Evolutionary conservation across 2,888 invertebrate genomes (phyloP), one percentile per base, ranked within the genome.

Genomic region (Hypena proboscidalis): DNA sequence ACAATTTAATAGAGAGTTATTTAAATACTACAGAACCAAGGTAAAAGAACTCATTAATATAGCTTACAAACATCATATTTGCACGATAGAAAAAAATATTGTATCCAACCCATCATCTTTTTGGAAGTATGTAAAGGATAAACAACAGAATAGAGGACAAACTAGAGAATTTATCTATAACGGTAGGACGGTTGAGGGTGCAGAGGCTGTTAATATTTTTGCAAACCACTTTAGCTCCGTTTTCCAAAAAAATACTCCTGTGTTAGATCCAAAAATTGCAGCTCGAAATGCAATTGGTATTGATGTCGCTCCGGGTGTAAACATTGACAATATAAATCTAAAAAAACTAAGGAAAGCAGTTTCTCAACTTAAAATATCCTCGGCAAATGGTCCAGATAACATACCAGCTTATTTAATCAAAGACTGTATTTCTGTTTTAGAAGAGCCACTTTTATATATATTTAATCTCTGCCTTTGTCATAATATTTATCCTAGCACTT

Each of bases 191-290:
- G 21, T 36, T 13, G 14, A 21, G 9, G 27, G 36, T 6, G 27
- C 27, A 21, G 27, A 14, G 7, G 27, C 36, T 13, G 27, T 8
- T 21, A 9, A 36, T 13, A 21, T 14, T 3, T 36, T 36, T 36
- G 36, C 21, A 2, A 8, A 15, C 2, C 21, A 36, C 6, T 36
- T 36, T 21, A 20, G 36, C 21, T 36, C 36, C 6, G 36, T 36
- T 8, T 36, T 27, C 9, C 36, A 27, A 14, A 23, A n/a, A 8
- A 9, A 23, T 14, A 6, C 19, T 39, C 20, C 15, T 4, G 6
- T 3, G 9, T 20, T 39, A 32, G 26, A 32, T 8, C n/a, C 20
- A 1, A 20, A 27, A 10, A n/a, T n/a, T n/a, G 21, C 26, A 13
- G 27, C 27, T 5, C 14, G 27, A 6, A 25, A 29, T n/a, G n/a